Conservation (phyloP, 2,797 vertebrate species). For the Premnoplex brunnescens region DNA sequence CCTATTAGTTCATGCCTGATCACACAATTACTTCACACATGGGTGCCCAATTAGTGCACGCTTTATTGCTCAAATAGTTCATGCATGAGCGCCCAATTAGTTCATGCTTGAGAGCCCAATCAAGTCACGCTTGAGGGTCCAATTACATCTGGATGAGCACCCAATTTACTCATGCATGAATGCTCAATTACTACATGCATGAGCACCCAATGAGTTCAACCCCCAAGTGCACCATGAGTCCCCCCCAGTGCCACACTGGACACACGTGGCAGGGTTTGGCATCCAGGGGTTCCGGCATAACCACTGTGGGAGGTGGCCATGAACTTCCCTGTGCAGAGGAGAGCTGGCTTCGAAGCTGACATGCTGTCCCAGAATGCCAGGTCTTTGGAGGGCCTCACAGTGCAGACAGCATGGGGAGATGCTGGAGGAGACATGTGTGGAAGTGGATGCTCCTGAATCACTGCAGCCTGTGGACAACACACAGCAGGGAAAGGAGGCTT, state of each 20-base stretch:
- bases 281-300: background rate
- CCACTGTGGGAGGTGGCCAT: background rate
- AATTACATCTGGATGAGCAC: slow-evolving; percentile 12
- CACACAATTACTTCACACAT: background rate
- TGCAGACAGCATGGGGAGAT: rapidly evolving
- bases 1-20: background rate
- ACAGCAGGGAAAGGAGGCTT: background rate
- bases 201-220: background rate
- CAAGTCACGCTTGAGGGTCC: background rate
- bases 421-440: background rate
- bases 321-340: background rate
- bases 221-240: background rate
- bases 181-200: background rate
- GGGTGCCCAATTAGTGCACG: background rate
- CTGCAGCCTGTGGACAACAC: background rate
- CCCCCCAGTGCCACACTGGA: background rate
- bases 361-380: background rate
- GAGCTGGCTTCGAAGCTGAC: background rate
- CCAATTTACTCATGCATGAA: background rate
- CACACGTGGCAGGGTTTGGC: background rate
- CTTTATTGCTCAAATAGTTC: background rate
- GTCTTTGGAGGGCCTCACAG: background rate
- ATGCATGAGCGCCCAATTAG: background rate
- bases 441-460: background rate
- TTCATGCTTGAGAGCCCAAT: slow-evolving; percentile 14